Evolutionary conservation across 1,140 invertebrate species (phyloP).

Genomic region (Micrasema minimum): DNA sequence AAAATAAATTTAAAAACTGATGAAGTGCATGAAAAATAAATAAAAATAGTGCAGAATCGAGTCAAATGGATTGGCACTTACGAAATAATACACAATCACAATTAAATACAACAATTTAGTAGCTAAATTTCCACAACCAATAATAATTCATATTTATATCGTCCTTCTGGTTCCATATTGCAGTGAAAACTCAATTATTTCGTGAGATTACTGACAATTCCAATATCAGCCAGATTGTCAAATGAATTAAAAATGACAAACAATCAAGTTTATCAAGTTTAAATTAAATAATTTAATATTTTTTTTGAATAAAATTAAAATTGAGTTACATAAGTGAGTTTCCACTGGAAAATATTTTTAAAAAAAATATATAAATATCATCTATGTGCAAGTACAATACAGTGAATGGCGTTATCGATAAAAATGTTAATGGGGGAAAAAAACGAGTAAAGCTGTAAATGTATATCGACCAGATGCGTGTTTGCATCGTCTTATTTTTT

Average conservation of each 20-base stretch:
- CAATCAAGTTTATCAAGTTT: neutral
- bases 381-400: no score
- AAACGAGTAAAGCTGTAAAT: no score
- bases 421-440: no score
- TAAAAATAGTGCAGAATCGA: constrained; percentile 11
- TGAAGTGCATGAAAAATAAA: no score
- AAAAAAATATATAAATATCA: no score
- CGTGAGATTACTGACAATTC: neutral
- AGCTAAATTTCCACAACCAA: constrained; percentile 5
- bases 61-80: constrained; percentile 23
- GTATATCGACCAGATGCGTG: neutral
- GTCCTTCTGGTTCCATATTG: constrained; percentile 22
- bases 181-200: neutral
- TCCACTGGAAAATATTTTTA: neutral
- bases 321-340: neutral
- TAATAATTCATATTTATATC: constrained; percentile 1
- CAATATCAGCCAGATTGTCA: neutral
- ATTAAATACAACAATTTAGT: constrained; percentile 6
- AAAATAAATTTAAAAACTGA: no score
- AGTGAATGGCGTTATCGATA: neutral
- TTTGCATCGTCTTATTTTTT: neutral
- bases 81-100: constrained; percentile 24
- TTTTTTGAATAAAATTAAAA: neutral
- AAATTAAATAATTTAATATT: neutral
- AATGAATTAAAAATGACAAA: neutral